phyloP scores from a whole-genome alignment of 2,797 vertebrate species.

The Hemitrygon akajei region DNA sequence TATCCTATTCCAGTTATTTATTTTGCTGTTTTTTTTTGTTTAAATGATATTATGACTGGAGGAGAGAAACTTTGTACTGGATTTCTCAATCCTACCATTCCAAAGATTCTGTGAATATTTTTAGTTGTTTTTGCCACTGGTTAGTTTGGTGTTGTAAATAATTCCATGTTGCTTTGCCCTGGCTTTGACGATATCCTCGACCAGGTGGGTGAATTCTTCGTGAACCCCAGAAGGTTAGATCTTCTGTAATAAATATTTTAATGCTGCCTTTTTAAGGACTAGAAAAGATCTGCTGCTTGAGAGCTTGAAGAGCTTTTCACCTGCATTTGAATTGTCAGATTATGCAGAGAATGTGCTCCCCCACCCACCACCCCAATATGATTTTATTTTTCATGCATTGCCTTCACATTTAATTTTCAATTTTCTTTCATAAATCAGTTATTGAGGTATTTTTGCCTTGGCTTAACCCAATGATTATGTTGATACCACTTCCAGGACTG shows the following conservation, averaged over 20 bases:
- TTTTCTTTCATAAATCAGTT: not conserved
- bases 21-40: not conserved
- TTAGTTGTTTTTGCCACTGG: not conserved
- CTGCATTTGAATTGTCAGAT: not conserved
- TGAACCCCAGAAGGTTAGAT: not conserved
- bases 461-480: not conserved
- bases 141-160: not conserved
- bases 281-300: not conserved
- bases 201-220: not conserved
- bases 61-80: not conserved
- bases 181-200: not conserved
- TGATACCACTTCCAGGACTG: not conserved
- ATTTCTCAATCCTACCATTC: not conserved
- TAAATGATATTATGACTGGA: not conserved
- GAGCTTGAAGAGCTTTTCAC: not conserved
- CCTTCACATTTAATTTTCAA: not conserved
- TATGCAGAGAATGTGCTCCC: not conserved
- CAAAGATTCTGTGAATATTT: not conserved
- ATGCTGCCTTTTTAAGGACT: not conserved
- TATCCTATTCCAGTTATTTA: not conserved
- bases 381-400: not conserved
- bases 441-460: not conserved
- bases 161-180: not conserved
- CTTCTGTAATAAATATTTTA: not conserved
- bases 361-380: not conserved